Conservation (phyloP, 2,113 vertebrate species). For the Tragelaphus buxtoni region DNA sequence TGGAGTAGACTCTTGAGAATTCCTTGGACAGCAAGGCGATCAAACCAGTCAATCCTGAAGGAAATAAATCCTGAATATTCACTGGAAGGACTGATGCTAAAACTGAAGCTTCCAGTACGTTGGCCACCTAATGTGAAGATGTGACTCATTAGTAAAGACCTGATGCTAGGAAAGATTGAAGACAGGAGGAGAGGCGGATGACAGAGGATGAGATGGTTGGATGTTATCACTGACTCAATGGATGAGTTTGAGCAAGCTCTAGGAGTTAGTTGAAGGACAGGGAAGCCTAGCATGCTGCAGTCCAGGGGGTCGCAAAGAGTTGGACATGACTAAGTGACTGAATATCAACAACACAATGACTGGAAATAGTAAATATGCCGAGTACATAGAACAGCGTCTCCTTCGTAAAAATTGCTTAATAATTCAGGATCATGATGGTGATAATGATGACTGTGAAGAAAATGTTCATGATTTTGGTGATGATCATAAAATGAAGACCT, state of each 20-base stretch:
- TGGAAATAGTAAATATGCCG: conserved; percentile 29
- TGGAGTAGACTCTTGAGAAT: neutral
- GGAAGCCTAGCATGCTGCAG: neutral
- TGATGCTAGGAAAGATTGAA: neutral
- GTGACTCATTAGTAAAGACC: neutral
- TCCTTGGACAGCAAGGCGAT: neutral
- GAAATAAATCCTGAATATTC: neutral
- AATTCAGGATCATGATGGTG: neutral
- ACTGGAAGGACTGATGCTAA: neutral
- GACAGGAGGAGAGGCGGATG: neutral
- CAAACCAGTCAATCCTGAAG: neutral
- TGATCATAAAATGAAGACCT: neutral
- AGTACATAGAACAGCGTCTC: neutral
- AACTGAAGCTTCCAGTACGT: neutral
- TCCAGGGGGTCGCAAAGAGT: neutral
- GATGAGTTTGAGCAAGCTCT: neutral
- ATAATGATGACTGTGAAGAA: neutral
- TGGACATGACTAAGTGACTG: neutral
- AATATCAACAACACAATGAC: neutral
- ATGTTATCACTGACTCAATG: neutral
- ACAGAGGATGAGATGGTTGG: neutral
- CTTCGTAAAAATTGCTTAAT: conserved; percentile 6
- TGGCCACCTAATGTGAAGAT: neutral
- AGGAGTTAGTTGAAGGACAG: neutral
- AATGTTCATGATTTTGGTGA: neutral